Base-by-base conservation (phyloP, 2,888 invertebrate species). In the Cephalotes varians region DNA sequence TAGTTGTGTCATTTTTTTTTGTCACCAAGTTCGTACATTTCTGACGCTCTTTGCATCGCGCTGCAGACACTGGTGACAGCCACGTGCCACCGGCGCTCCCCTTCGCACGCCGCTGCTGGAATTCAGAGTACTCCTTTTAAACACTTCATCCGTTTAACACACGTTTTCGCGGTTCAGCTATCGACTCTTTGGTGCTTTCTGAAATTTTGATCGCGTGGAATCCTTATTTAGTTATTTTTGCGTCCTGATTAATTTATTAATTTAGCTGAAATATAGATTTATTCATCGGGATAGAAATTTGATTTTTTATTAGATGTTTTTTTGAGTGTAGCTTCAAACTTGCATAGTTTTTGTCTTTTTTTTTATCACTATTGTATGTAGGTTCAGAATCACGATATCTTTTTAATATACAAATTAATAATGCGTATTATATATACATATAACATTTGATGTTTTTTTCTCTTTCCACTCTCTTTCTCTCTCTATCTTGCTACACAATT, bases 61-160 rank as follows among this genome's bases (percentile, higher is more conserved):
- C 82, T 72, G 12, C 51, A 31, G 77, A 44, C 31, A 77, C 69
- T 81, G 88, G 85, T 89, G 77, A 87, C 90, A 90, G 90, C 88
- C 90, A 88, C 88, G 90, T 88, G 90, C 86, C 86, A 81, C 77
- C 82, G 79, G 76, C 83, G 72, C 62, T 65, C 62, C 80, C 83
- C 73, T 84, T 90, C 83, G 84, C 86, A 83, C 73, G 72, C 60
- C 80, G 80, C 58, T 47, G 51, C 49, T 77, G 60, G 47, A 72
- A 62, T 49, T 79, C 64, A 47, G 34, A 54, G 73, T 72, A 56
- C 40, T 76, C 47, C 79, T 79, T 72, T 77, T 60, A 81, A 64
- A 81, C 81, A 21, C 44, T 40, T 76, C 64, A 25, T 21, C 12
- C 15, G 31, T 28, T 49, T 44, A 56, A 56, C 76, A 34, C 74